Evolutionary conservation across 1,140 invertebrate genomes (phyloP).

Genomic region (Drosophila varians): DNA sequence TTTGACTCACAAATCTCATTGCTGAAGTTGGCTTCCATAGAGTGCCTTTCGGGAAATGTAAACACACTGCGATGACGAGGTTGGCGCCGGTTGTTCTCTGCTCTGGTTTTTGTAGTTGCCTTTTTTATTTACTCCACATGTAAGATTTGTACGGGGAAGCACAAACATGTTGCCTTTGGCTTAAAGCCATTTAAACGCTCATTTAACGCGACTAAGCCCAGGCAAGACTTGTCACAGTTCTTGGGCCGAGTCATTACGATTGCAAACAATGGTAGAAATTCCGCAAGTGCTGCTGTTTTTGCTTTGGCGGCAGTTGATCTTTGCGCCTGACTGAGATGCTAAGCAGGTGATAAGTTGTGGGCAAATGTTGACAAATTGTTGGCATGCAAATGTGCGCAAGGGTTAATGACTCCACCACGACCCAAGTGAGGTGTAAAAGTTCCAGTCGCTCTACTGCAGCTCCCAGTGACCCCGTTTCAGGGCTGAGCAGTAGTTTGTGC

Average conservation of each 20-base stretch:
- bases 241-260: conserved; percentile 49
- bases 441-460: neutral
- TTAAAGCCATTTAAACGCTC: conserved; percentile 58
- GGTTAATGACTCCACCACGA: conserved; percentile 36
- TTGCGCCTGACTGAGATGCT: conserved; percentile 34
- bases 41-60: conserved; percentile 31
- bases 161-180: conserved; percentile 21
- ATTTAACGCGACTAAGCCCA: conserved; percentile 48
- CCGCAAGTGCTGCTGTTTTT: conserved; percentile 13
- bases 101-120: conserved; percentile 7
- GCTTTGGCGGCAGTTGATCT: conserved; percentile 31
- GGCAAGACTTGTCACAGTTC: conserved; percentile 52
- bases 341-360: conserved; percentile 63
- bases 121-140: conserved; percentile 24
- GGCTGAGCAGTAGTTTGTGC: conserved; percentile 9
- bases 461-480: conserved; percentile 25
- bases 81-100: conserved; percentile 21
- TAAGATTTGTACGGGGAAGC: conserved; percentile 6
- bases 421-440: neutral
- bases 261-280: conserved; percentile 48
- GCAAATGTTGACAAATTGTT: conserved; percentile 63
- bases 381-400: conserved; percentile 39
- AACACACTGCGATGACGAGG: conserved; percentile 6
- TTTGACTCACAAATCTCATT: conserved; percentile 28
- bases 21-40: conserved; percentile 12